Evolutionary conservation across 2,888 invertebrate genomes (phyloP), one percentile per base, ranked within the genome.

Genomic region (Aromia moschata): DNA sequence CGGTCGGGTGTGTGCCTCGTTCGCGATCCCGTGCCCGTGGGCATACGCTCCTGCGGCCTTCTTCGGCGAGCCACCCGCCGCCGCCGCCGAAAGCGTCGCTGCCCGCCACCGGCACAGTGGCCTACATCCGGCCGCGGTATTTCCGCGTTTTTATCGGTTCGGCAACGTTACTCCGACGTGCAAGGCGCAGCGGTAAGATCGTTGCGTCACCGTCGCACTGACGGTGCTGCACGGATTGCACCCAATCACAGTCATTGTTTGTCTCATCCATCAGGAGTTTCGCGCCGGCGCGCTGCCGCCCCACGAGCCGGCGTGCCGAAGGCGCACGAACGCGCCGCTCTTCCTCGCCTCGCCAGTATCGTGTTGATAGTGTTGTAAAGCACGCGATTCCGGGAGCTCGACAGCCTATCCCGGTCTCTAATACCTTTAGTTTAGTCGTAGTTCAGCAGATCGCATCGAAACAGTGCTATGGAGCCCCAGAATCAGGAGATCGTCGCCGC

Each of bases 401-500:
- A 75, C 83, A 83, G 83, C 83, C 84, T 81, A 84, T 83, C 82
- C 81, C 80, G 80, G 79, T 78, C 70, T 75, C 78, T 79, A 79
- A 77, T 79, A 80, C 80, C 80, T 79, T 64, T 79, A 81, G 81
- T 80, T 84, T 85, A 85, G 86, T 84, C 83, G 85, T 86, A 85
- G 86, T 85, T 83, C 76, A 72, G 70, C 68, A 69, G 64, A 65
- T 52, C 57, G 49, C 46, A 61, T 58, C 59, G 60, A 62, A 49
- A 58, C 56, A 64, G 70, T 68, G 70, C 62, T 44, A 90, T 90
- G 90, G 90, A 90, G 84, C 84, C 88, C 82, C 90, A 89, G 81
- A 88, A 82, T 79, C 92, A 92, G 84, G 92, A 92, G 81, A 87
- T 88, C 82, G 86, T 86, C 74, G 84, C 85, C 71, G 89, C 89